Evolutionary conservation across 2,888 invertebrate genomes (phyloP).

Genomic region (Noctua comes): DNA sequence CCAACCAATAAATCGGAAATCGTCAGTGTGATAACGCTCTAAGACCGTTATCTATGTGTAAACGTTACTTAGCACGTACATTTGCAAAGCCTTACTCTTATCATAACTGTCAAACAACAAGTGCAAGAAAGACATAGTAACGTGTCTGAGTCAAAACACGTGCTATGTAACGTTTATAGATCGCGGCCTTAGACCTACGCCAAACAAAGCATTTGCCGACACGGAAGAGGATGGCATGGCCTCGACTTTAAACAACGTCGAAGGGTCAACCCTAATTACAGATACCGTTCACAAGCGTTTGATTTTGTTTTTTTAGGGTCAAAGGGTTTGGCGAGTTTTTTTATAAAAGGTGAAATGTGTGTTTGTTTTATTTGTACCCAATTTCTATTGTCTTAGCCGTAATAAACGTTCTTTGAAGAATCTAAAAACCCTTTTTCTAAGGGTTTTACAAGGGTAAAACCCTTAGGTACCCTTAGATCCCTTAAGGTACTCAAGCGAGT

Average conservation of each 20-base stretch:
- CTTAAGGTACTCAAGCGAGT: background rate
- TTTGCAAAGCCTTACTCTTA: background rate
- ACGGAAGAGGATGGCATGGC: slow-evolving; percentile 34
- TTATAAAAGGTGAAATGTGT: background rate
- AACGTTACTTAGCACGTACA: background rate
- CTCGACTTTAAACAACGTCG: slow-evolving; percentile 31
- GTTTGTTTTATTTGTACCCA: slow-evolving; percentile 14
- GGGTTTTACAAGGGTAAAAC: background rate
- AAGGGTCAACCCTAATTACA: slow-evolving; percentile 60
- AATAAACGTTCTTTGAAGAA: background rate
- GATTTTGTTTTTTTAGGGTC: slow-evolving; percentile 34
- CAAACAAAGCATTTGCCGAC: slow-evolving; percentile 35
- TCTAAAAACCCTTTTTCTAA: background rate
- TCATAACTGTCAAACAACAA: background rate
- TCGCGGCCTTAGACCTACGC: background rate
- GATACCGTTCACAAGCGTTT: slow-evolving; percentile 42
- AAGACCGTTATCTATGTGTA: background rate
- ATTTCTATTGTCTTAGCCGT: background rate
- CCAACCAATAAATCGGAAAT: background rate
- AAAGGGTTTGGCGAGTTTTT: background rate
- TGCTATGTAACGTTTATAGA: background rate
- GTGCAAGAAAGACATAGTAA: background rate
- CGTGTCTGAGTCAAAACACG: background rate
- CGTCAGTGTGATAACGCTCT: background rate
- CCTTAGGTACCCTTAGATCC: background rate